Conservation (phyloP, 2,797 vertebrate species). For the Mustela erminea region DNA sequence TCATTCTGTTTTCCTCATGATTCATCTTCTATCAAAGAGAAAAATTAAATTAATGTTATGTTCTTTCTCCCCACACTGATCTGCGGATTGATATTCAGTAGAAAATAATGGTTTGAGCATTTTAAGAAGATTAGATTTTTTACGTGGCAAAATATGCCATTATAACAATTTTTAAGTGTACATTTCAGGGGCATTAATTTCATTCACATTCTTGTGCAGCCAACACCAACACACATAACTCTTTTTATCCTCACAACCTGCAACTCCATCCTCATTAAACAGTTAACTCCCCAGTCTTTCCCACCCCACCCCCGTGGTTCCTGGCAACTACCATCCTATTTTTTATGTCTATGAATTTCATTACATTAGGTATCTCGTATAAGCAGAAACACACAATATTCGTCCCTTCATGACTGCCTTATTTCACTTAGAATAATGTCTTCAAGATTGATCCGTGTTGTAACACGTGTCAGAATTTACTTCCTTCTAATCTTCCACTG, state of each 20-base stretch:
- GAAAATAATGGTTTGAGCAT: conserved; percentile 23
- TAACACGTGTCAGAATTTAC: neutral
- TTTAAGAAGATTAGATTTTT: neutral
- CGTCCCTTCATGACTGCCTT: neutral
- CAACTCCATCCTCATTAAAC: neutral
- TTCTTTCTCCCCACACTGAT: neutral
- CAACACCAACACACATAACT: neutral
- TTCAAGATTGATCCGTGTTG: neutral
- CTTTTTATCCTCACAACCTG: conserved; percentile 3
- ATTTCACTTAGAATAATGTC: conserved; percentile 7
- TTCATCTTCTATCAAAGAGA: neutral
- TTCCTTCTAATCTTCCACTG: conserved; percentile 1
- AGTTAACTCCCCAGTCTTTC: neutral
- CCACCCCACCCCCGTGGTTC: rapidly evolving
- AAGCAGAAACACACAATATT: neutral
- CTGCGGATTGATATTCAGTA: neutral
- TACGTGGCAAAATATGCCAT: neutral
- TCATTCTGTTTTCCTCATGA: neutral
- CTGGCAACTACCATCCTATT: neutral
- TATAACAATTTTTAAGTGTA: neutral
- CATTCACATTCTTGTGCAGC: neutral
- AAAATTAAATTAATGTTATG: neutral
- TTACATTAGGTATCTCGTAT: neutral
- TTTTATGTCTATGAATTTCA: neutral
- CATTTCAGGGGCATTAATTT: neutral